Evolutionary conservation across 2,113 vertebrate species (phyloP).

Genomic region (Nipponia nippon): DNA sequence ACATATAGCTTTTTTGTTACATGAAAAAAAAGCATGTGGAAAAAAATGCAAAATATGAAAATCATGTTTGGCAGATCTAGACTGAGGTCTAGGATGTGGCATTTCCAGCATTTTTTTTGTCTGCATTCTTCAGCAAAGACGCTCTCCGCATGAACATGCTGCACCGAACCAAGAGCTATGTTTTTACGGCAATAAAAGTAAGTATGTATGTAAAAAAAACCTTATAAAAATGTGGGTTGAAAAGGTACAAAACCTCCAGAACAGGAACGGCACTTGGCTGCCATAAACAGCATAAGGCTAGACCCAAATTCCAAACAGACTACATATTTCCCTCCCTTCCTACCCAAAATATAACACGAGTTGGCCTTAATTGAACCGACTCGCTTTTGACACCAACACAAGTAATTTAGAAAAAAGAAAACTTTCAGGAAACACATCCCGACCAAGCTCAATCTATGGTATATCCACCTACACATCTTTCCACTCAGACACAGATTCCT

Average conservation of each 20-base stretch:
- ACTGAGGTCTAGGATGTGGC: conserved; percentile 15
- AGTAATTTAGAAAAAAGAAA: background rate
- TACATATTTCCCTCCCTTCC: conserved; percentile 9
- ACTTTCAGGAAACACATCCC: background rate
- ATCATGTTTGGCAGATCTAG: conserved; percentile 33
- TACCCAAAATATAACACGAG: conserved; percentile 25
- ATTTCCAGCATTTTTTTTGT: conserved; percentile 35
- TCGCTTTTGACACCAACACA: conserved; percentile 8
- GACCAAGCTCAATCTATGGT: background rate
- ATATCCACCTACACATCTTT: background rate
- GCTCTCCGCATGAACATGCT: background rate
- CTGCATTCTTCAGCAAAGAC: conserved; percentile 14
- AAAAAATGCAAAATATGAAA: conserved; percentile 45
- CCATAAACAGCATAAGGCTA: background rate
- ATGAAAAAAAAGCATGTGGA: background rate
- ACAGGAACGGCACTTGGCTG: conserved; percentile 23
- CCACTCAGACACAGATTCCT: background rate
- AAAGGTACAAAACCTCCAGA: conserved; percentile 5
- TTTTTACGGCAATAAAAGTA: background rate
- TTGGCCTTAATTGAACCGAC: background rate
- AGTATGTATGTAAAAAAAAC: background rate
- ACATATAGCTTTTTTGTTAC: background rate
- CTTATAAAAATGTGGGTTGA: background rate
- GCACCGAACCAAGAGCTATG: background rate
- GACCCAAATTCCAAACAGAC: conserved; percentile 37